Evolutionary conservation across 2,113 vertebrate species (phyloP).

Genomic region (Clinocottus analis): DNA sequence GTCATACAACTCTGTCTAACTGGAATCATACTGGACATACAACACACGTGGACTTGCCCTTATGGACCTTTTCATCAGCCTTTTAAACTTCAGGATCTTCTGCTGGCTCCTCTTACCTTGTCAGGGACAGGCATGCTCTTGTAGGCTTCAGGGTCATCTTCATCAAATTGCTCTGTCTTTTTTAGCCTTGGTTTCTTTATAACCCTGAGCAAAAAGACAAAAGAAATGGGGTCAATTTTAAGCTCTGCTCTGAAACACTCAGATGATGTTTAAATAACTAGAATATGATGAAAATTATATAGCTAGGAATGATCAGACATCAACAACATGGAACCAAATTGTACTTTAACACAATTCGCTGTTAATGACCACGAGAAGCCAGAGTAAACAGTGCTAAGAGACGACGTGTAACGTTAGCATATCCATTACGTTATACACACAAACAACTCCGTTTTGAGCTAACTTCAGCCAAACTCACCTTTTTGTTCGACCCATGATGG

Average conservation of each 20-base stretch:
- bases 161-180: slow-evolving; percentile 69
- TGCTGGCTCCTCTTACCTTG: slow-evolving; percentile 65
- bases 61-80: not conserved
- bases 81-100: not conserved
- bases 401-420: not conserved
- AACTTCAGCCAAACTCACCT: slow-evolving; percentile 68
- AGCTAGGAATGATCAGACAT: not conserved
- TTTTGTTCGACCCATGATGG: slow-evolving; percentile 79
- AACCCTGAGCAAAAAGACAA: slow-evolving; percentile 44
- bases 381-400: not conserved
- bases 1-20: not conserved
- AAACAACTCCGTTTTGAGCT: not conserved
- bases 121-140: slow-evolving; percentile 77
- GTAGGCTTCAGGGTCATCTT: slow-evolving; percentile 79
- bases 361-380: not conserved
- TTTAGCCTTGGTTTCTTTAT: slow-evolving; percentile 48
- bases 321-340: not conserved
- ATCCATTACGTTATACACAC: not conserved
- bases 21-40: not conserved
- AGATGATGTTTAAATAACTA: not conserved
- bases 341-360: not conserved
- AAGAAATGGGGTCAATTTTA: not conserved
- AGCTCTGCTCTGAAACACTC: not conserved
- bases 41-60: not conserved
- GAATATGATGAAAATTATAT: not conserved